Conservation (phyloP, 35 echinoderm and acorn worm genomes). For the Stichopus chloronotus region DNA sequence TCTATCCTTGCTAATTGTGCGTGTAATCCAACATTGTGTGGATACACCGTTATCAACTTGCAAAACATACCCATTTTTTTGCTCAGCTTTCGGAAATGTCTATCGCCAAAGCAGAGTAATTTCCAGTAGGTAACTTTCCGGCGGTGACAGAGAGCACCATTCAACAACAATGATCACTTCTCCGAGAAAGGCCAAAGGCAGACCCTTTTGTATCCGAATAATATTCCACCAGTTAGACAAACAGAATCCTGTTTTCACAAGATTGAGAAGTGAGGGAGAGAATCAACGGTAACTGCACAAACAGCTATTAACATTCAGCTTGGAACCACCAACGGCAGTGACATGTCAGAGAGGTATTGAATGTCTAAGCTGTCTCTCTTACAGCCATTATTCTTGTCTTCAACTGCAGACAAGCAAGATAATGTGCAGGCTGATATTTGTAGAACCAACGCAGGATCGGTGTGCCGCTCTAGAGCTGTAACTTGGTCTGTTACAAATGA, state of each 20-base stretch:
- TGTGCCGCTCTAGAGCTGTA: neutral
- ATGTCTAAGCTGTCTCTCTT: constrained; percentile 1
- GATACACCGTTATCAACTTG: too few species aligned
- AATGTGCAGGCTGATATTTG: constrained; percentile 23
- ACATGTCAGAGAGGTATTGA: neutral
- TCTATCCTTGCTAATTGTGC: too few species aligned
- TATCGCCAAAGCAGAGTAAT: too few species aligned
- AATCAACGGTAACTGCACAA: neutral
- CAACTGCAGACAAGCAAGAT: constrained; percentile 19
- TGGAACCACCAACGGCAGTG: neutral
- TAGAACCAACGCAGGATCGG: neutral
- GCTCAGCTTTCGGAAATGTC: too few species aligned
- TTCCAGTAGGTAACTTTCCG: too few species aligned
- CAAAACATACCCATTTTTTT: too few species aligned
- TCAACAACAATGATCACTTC: neutral
- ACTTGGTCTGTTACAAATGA: neutral
- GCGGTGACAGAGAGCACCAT: too few species aligned
- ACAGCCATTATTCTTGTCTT: constrained; percentile 25
- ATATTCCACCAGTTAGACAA: constrained; percentile 27
- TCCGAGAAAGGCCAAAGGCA: neutral
- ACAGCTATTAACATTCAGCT: neutral
- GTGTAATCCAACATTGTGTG: too few species aligned
- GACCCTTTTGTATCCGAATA: constrained; percentile 17
- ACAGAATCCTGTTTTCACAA: constrained; percentile 11
- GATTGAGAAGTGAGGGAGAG: neutral